These are phyloP conservation scores for Mugil cephalus DNA, from an alignment of 2,113 vertebrate species.

Conservation along the genomic window DNA sequence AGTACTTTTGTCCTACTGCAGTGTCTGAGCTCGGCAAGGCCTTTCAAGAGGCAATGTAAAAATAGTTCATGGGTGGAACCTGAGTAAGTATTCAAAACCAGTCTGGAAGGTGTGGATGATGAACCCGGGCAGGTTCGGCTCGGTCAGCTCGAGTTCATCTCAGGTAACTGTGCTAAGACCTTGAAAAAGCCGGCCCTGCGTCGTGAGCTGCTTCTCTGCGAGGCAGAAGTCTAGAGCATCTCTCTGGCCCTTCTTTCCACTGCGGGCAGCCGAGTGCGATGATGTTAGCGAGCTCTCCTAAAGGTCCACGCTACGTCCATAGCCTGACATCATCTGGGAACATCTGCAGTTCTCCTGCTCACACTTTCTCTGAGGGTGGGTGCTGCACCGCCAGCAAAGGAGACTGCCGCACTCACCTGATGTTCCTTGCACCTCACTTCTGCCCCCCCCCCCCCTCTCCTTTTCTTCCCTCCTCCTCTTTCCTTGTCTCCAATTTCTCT, in stretches of 20 bases:
- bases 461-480: conserved; percentile 61
- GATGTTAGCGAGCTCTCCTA: conserved; percentile 38
- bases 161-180: conserved; percentile 78
- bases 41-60: conserved; percentile 30
- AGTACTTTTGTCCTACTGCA: conserved; percentile 25
- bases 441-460: conserved; percentile 62
- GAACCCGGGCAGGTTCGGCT: conserved; percentile 15
- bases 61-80: conserved; percentile 36
- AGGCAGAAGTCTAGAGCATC: conserved; percentile 38
- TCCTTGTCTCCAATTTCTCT: conserved; percentile 69
- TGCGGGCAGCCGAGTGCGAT: conserved; percentile 36
- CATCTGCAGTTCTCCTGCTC: conserved; percentile 82
- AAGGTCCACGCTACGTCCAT: conserved; percentile 61
- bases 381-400: conserved; percentile 77
- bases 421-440: conserved; percentile 78
- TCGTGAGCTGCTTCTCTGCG: conserved; percentile 35
- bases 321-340: conserved; percentile 81
- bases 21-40: background rate
- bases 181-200: conserved; percentile 62
- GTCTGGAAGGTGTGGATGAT: conserved; percentile 4
- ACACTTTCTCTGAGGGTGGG: conserved; percentile 65
- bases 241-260: conserved; percentile 42
- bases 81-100: conserved; percentile 10
- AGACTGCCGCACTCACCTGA: conserved; percentile 88
- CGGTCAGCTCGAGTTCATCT: conserved; percentile 68